These are phyloP conservation scores for Odontophorus gujanensis DNA, from an alignment of 2,113 vertebrate species.

Conservation along the genomic window DNA sequence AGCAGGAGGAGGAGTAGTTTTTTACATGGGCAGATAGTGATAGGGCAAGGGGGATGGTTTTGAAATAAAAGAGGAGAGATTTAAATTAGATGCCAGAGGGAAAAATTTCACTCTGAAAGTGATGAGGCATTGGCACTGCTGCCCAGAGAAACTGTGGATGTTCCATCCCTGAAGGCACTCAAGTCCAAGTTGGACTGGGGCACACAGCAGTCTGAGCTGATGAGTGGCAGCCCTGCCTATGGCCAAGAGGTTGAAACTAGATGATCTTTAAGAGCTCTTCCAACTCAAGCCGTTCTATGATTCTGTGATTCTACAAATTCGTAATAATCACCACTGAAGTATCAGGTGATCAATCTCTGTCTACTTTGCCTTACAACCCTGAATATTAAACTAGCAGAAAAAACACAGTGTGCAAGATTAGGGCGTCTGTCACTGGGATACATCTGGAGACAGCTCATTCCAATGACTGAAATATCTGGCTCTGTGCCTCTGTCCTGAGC, in stretches of 20 bases:
- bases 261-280: too few species aligned
- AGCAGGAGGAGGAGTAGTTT: background rate
- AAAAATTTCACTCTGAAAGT: too few species aligned
- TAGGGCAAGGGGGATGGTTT: background rate
- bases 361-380: background rate
- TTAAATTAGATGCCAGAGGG: too few species aligned
- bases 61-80: background rate
- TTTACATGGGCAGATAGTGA: background rate
- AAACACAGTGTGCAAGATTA: background rate
- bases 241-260: too few species aligned
- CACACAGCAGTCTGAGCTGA: too few species aligned
- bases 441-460: background rate
- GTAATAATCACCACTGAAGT: constrained; percentile 46
- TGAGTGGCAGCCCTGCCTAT: too few species aligned
- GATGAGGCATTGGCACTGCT: too few species aligned
- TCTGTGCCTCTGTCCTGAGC: background rate
- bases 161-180: too few species aligned
- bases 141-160: too few species aligned
- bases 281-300: too few species aligned
- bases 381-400: constrained; percentile 29
- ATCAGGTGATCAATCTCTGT: constrained; percentile 38
- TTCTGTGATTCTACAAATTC: background rate
- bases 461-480: background rate
- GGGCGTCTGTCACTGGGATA: background rate
- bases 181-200: too few species aligned